Percentiles rank a stretch among this genome's conserved stretches.
Evolutionary conservation across 2,888 invertebrate genomes (phyloP).

Genomic region (Norana najaformis): DNA sequence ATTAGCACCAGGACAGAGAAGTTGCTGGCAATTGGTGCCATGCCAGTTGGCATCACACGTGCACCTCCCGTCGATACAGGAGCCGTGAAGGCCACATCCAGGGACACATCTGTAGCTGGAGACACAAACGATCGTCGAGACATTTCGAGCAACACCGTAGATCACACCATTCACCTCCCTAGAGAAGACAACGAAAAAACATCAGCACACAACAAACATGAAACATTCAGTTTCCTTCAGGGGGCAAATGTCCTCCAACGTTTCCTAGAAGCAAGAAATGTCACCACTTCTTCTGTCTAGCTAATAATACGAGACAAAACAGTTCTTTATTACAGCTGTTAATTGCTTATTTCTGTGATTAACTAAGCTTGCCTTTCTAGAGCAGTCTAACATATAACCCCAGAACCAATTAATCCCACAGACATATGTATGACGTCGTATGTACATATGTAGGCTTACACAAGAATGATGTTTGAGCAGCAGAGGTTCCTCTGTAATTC

Average conservation of each 20-base stretch:
- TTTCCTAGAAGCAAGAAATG: background rate
- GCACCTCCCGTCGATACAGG: slow-evolving; percentile 55
- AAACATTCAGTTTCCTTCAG: background rate
- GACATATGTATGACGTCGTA: too few relatives aligned
- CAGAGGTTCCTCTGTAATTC: too few relatives aligned
- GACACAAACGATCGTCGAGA: slow-evolving; percentile 59
- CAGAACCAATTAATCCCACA: too few relatives aligned
- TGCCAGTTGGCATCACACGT: slow-evolving; percentile 55
- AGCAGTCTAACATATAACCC: too few relatives aligned
- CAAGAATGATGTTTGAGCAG: too few relatives aligned
- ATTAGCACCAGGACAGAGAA: slow-evolving; percentile 51
- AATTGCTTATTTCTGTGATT: too few relatives aligned
- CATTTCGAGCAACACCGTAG: slow-evolving; percentile 55
- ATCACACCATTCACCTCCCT: background rate
- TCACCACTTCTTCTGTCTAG: background rate
- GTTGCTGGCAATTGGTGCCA: slow-evolving; percentile 53
- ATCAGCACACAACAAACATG: background rate
- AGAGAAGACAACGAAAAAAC: background rate
- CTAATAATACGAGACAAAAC: background rate
- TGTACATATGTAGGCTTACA: too few relatives aligned
- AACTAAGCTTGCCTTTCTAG: too few relatives aligned
- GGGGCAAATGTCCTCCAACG: too few relatives aligned
- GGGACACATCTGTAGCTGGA: slow-evolving; percentile 55
- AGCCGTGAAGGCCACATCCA: slow-evolving; percentile 55
- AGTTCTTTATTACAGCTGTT: background rate